Evolutionary conservation across 2,888 invertebrate genomes (phyloP), one percentile per base, ranked within the genome.

Genomic region (Drosophila quinaria): DNA sequence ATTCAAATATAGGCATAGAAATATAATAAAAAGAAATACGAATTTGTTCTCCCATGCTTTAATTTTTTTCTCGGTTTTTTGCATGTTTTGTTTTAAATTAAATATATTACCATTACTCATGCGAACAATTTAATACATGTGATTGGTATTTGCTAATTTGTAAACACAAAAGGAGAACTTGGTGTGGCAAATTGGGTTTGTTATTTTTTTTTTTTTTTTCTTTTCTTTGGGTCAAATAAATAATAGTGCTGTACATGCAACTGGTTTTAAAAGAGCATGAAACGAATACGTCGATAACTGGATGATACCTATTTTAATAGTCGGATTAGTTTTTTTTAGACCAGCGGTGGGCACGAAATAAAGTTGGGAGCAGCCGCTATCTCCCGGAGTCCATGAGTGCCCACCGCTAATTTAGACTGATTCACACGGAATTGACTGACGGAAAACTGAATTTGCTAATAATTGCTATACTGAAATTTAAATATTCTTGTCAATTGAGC

Each of bases 201-300:
- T 41, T 2, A 25, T 46, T 17, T 51, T 35, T 6, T 39, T 4
- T 10, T 42, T 11, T 39, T 47, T 39, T n/a, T 25, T 15, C 44
- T 31, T 54, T 39, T 31, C 35, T 25, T 47, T 10, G 15, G 46
- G 33, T 6, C 35, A 72, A 72, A 72, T 62, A 78, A 76, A 78
- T 73, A 59, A 72, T 70, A 51, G 81, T 81, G 81, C 81, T 83
- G 75, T 83, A 76, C 81, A 82, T 82, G 84, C 81, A 84, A 73
- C 78, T 80, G 80, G 63, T 74, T 69, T 65, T 75, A 29, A 52
- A 73, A 79, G 76, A 78, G 69, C 63, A 81, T 80, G 67, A 69
- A 64, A 76, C 59, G 61, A 70, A 59, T 73, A 74, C 58, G 50
- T 63, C 19, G 49, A 63, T 67, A 52, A 66, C 19, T 64, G 71